phyloP scores from a whole-genome alignment of 2,797 vertebrate genomes.

The Lepidocolaptes lacrymiger region DNA sequence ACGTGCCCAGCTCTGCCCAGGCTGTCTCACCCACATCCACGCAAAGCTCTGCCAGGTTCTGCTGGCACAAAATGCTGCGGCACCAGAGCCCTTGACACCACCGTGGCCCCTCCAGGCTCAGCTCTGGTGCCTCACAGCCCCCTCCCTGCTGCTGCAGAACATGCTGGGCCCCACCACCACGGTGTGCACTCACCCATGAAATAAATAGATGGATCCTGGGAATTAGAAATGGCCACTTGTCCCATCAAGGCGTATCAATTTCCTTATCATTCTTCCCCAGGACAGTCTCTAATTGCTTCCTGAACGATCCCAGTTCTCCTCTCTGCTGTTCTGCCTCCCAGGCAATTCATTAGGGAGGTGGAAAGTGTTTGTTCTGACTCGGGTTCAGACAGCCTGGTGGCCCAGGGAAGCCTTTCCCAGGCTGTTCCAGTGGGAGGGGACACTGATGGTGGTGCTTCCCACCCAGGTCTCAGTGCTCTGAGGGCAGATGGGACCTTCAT shows the following conservation, averaged over 20 bases:
- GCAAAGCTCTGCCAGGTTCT: not conserved
- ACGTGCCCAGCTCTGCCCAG: not conserved
- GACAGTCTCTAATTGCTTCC: not conserved
- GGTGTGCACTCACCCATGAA: not conserved
- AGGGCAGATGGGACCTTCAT: not conserved
- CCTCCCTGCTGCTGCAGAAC: fast-evolving
- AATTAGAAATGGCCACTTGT: not conserved
- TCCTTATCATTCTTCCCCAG: not conserved
- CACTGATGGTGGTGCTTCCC: not conserved
- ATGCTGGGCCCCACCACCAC: not conserved
- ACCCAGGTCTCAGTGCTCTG: too few relatives aligned
- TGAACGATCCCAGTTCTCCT: not conserved
- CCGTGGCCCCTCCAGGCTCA: not conserved
- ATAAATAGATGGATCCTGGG: not conserved
- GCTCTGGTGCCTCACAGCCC: not conserved
- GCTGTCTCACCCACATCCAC: not conserved
- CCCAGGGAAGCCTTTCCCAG: not conserved
- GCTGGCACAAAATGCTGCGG: not conserved
- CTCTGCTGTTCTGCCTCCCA: not conserved
- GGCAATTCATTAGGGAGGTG: not conserved
- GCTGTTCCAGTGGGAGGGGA: not conserved
- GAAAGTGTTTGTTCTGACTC: not conserved
- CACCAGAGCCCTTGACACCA: not conserved
- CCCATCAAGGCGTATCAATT: not conserved
- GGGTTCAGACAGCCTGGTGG: not conserved